Evolutionary conservation across 2,888 invertebrate species (phyloP).

Genomic region (Helleia helle): DNA sequence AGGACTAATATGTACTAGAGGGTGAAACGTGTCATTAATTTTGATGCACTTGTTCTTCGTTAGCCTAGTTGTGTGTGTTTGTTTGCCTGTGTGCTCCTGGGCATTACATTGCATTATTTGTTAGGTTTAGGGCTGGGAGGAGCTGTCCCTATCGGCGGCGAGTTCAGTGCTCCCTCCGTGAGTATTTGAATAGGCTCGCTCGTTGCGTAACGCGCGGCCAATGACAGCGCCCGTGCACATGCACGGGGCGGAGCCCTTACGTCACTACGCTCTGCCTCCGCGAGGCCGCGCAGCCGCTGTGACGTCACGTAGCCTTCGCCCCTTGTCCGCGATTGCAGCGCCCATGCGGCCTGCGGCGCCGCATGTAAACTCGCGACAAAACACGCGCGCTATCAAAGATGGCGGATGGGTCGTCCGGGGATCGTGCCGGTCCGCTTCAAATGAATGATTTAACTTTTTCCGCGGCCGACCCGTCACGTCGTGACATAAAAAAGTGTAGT

Average conservation of each 20-base stretch:
- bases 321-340: constrained; percentile 50
- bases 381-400: constrained; percentile 83
- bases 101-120: constrained; percentile 64
- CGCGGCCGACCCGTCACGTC: constrained; percentile 60
- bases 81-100: constrained; percentile 36
- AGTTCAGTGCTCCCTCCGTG: constrained; percentile 60
- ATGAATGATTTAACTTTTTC: constrained; percentile 72
- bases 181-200: constrained; percentile 58
- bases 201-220: constrained; percentile 70
- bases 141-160: constrained; percentile 48
- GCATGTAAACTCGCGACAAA: constrained; percentile 57
- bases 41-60: constrained; percentile 47
- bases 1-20: constrained; percentile 19
- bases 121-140: constrained; percentile 59
- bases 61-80: constrained; percentile 26
- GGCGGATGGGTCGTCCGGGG: constrained; percentile 85
- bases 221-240: constrained; percentile 67
- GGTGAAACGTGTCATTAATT: constrained; percentile 46
- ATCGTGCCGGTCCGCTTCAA: constrained; percentile 74
- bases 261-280: constrained; percentile 62
- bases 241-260: constrained; percentile 71
- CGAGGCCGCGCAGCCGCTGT: constrained; percentile 65
- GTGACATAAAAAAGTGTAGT: constrained; percentile 73
- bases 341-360: constrained; percentile 45
- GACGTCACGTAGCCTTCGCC: constrained; percentile 55